phyloP scores from a whole-genome alignment of 2,888 invertebrate species.

The Limnephilus auricula region DNA sequence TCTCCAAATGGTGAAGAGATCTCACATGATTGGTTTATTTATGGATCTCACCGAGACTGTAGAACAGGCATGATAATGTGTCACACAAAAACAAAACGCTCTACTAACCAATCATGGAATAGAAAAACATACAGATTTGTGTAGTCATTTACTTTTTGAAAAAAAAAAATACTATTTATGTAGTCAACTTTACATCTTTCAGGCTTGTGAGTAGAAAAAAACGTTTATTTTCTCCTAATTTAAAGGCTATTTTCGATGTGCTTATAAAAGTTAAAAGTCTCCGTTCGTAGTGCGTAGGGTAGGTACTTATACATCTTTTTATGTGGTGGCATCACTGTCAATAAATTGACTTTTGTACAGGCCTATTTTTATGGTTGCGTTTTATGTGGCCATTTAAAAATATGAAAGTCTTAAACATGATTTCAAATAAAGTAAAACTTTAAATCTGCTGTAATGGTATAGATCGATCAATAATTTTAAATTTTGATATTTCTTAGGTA shows the following conservation, averaged over 20 bases:
- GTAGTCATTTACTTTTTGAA: neutral
- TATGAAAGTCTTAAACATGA: neutral
- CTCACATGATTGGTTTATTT: too few species aligned
- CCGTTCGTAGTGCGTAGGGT: neutral
- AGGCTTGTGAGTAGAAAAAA: conserved; percentile 27
- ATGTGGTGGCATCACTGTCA: neutral
- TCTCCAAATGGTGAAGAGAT: neutral
- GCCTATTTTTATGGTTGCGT: conserved; percentile 32
- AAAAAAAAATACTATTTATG: neutral
- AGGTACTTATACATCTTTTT: neutral
- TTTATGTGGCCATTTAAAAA: conserved; percentile 38
- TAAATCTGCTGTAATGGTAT: neutral
- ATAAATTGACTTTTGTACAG: conserved; percentile 40
- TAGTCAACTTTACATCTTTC: conserved; percentile 25
- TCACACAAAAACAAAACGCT: neutral
- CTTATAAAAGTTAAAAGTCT: neutral
- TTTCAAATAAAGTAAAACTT: neutral
- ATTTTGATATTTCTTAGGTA: neutral
- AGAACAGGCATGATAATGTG: neutral
- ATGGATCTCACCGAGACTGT: neutral
- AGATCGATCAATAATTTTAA: neutral
- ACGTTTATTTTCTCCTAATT: conserved; percentile 21
- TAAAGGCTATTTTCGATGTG: conserved; percentile 34
- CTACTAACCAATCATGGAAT: neutral
- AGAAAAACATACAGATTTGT: neutral